Evolutionary conservation across 2,113 vertebrate species (phyloP).

Genomic region (Erythrolamprus reginae): DNA sequence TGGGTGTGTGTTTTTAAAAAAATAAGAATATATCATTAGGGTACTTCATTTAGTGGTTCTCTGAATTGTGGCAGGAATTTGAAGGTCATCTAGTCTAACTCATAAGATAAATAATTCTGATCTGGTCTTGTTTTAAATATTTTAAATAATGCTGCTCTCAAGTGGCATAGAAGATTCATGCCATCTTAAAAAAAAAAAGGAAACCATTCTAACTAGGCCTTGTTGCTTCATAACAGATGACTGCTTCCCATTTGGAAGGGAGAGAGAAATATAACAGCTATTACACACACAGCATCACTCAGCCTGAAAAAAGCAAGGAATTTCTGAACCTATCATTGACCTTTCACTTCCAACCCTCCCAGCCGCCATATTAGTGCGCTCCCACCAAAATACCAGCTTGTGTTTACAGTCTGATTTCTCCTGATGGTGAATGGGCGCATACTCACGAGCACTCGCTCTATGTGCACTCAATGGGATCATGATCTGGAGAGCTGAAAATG

Average conservation of each 20-base stretch:
- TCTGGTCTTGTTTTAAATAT: constrained; percentile 24
- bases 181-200: constrained; percentile 30
- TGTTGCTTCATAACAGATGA: constrained; percentile 57
- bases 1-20: not conserved
- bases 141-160: constrained; percentile 5
- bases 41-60: not conserved
- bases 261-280: constrained; percentile 58
- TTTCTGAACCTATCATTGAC: constrained; percentile 76
- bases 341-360: constrained; percentile 72
- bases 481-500: constrained; percentile 80
- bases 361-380: constrained; percentile 78
- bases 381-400: constrained; percentile 82
- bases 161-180: constrained; percentile 23
- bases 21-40: not conserved
- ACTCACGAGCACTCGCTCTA: constrained; percentile 74
- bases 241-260: constrained; percentile 52
- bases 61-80: not conserved
- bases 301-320: constrained; percentile 72
- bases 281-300: constrained; percentile 69
- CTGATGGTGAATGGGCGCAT: constrained; percentile 74
- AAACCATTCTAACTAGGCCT: constrained; percentile 55
- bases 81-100: constrained; percentile 22
- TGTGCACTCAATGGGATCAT: constrained; percentile 78
- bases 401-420: constrained; percentile 75
- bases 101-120: not conserved